Percentiles rank a stretch among this genome's conserved stretches.
These are phyloP conservation scores for Andrena fulva DNA, from an alignment of 2,888 invertebrate species.

Conservation along the genomic window DNA sequence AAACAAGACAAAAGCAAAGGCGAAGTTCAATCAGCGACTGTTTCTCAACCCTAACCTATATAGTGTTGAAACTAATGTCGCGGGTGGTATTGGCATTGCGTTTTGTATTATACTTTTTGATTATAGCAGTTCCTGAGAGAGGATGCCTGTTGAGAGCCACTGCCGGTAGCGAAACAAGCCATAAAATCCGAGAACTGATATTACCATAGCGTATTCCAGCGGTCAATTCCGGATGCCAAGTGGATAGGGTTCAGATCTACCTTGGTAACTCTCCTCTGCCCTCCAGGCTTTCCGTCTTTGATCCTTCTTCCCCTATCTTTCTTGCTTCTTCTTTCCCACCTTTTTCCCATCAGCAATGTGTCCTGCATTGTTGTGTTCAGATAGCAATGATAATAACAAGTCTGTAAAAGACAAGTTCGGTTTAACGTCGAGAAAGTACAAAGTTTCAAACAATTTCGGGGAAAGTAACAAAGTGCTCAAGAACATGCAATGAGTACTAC, in stretches of 20 bases:
- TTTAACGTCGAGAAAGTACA: background rate
- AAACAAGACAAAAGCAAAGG: no score
- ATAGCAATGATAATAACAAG: background rate
- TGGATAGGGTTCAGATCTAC: constrained; percentile 59
- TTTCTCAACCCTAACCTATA: no score
- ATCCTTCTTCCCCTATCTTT: constrained; percentile 26
- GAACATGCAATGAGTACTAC: no score
- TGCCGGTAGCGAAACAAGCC: constrained; percentile 65
- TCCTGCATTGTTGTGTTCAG: background rate
- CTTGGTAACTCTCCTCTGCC: constrained; percentile 29
- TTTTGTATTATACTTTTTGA: background rate
- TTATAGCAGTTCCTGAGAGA: background rate
- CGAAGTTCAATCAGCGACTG: no score
- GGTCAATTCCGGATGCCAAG: constrained; percentile 70
- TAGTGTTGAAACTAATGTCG: background rate
- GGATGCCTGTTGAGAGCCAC: constrained; percentile 62
- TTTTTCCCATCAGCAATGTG: background rate
- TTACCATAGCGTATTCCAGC: constrained; percentile 69
- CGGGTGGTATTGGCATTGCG: background rate
- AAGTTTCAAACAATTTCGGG: background rate
- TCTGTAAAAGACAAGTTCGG: background rate
- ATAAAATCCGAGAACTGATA: constrained; percentile 72
- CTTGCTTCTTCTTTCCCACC: background rate
- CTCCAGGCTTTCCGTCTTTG: constrained; percentile 39
- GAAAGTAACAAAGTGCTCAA: background rate